A percentile compares a stretch with the other conserved stretches of the same genome.
These are phyloP conservation scores for Actinia tenebrosa DNA, from an alignment of 64 coral and sea anemone species.

Conservation along the genomic window DNA sequence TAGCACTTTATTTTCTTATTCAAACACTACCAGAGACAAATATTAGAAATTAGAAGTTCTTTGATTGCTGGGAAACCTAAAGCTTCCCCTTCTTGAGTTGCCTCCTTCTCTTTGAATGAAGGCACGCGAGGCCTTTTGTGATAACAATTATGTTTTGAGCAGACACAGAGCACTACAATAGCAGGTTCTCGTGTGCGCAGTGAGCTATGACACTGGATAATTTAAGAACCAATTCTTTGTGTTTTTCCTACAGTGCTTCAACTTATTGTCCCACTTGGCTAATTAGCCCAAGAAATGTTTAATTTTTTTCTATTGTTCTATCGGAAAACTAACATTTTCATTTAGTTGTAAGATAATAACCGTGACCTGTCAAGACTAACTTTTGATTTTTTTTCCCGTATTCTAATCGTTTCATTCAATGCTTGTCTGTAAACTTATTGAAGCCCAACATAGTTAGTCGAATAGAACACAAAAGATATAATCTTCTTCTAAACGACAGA, in stretches of 20 bases:
- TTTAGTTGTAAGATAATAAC: conserved; percentile 95
- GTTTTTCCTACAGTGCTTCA: background rate
- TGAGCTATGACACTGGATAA: conserved; percentile 2
- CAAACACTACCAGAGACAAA: conserved; percentile 43
- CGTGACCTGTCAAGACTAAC: conserved; percentile 15
- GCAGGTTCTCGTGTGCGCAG: background rate
- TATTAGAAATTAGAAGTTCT: conserved; percentile 64
- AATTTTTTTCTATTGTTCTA: conserved; percentile 34
- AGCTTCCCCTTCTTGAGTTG: background rate
- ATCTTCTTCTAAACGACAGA: conserved; percentile 85
- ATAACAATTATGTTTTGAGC: background rate
- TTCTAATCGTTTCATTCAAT: conserved; percentile 21
- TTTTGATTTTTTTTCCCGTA: background rate
- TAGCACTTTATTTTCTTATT: conserved; percentile 56
- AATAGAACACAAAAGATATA: conserved; percentile 67
- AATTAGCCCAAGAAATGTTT: background rate
- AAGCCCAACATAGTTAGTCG: conserved; percentile 49
- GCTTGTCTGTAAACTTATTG: background rate
- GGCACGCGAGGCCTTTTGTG: conserved; percentile 21
- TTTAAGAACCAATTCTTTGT: background rate
- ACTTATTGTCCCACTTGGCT: conserved; percentile 10
- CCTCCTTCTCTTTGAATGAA: background rate
- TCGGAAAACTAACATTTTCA: conserved; percentile 98
- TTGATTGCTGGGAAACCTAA: conserved; percentile 27
- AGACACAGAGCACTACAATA: background rate